Base-by-base conservation (phyloP, 2,888 invertebrate species). In the Caenorhabditis sp. region DNA sequence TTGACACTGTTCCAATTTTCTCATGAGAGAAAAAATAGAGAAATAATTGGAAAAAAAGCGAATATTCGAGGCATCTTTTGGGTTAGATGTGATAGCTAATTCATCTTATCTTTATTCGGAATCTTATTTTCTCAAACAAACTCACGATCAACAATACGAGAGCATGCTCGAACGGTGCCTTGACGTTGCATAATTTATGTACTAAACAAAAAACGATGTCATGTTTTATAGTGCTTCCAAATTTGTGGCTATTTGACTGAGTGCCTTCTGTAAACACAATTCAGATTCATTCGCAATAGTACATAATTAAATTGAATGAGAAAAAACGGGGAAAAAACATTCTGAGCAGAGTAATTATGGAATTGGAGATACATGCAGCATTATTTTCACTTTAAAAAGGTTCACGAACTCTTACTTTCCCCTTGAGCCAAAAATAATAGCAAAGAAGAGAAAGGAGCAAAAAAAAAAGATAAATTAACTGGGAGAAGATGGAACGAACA, bases 91-190 rank as follows among this genome's bases (percentile, higher is more conserved):
- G n/a, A n/a, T n/a, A n/a, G n/a, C n/a, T n/a, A n/a, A n/a, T n/a
- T n/a, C n/a, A n/a, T n/a, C n/a, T n/a, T n/a, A n/a, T n/a, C n/a
- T n/a, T n/a, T n/a, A n/a, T n/a, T n/a, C n/a, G n/a, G n/a, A n/a
- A n/a, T n/a, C n/a, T n/a, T n/a, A n/a, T 53, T 53, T 53, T 53
- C 53, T 21, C 53, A 55, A 55, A 24, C 49, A 63, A 66, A 62
- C 75, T 69, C 53, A 75, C 75, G 75, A 65, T 75, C 75, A 50
- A 75, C 68, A 67, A 75, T 67, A 19, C 69, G 69, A 26, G 75
- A 64, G 50, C 50, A 54, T 50, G 75, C 67, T 62, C 75, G 63
- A 17, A 75, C 75, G 19, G 75, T 75, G 53, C 75, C 75, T 64
- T 75, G 75, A 43, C 75, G 66, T 53, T 57, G 43, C 75, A 75